Base-by-base conservation (phyloP, 2,888 invertebrate species). In the Caenorhabditis afra region DNA sequence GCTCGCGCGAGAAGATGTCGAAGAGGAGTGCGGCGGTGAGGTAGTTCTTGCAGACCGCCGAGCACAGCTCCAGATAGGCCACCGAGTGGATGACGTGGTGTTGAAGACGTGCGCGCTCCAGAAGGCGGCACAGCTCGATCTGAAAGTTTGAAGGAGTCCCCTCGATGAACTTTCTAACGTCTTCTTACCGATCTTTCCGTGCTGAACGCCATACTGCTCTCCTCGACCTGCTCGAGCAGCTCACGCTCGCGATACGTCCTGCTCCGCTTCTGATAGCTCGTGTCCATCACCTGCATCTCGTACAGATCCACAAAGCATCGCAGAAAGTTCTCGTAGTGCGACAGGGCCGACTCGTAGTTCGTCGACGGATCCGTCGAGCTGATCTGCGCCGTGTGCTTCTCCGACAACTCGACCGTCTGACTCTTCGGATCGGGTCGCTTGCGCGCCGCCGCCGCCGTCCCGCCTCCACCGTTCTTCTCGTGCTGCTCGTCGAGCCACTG, bases 1-100 rank as follows among this genome's bases (percentile, higher is more conserved):
- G 74, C 18, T 81, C 84, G 44, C 58, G 59, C 1, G 79, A 76
- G 77, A 85, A 85, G 10, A 82, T 64, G 41, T 84, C 82, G 58
- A 62, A 85, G 10, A 85, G 79, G 44, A 83, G 79, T 8, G 74
- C 67, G 10, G 85, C 84, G 3, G 84, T 85, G 14, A 64, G 64
- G 8, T 23, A 49, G 35, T 81, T 81, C 11, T 73, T 52, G 39
- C 85, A 85, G 14, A 85, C 76, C 10, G 85, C 71, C 14, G 82
- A 37, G 23, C 70, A 74, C 55, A 85, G 29, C n/a, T 85, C 85
- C 10, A 85, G 67, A 57, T 84, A 84, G 12, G 81, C 81, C 8
- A 85, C 84, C 2, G 84, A 58, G 53, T 85, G 85, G 23, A 84
- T 66, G 11, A 79, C 74, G 58, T 84, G 85, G 50, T 79, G 81